Base-by-base conservation (phyloP, 1,140 invertebrate genomes). In the Notospermus geniculatus region DNA sequence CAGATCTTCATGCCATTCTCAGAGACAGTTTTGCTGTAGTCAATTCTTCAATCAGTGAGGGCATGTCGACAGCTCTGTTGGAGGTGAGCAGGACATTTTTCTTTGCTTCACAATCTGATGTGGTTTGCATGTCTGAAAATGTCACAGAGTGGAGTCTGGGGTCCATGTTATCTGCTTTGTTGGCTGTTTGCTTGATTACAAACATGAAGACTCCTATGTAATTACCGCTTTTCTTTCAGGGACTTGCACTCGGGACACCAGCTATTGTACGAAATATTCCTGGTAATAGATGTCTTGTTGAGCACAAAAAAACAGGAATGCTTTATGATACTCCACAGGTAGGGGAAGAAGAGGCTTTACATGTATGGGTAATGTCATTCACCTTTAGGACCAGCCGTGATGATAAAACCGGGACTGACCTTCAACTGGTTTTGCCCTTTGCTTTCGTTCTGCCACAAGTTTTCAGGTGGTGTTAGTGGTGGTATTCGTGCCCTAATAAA, bases 1-100 rank as follows among this genome's bases (percentile, higher is more conserved):
- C 54, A 29, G 66, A 75, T 58, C 60, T 66, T 13, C 75, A 77
- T 57, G 64, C 67, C 0, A 62, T 65, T 28, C 72, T 77, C 19
- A 55, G 57, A 43, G 53, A 73, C 27, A 66, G 67, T 39, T 69
- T 67, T 62, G 67, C 68, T 25, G 36, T 74, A 23, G 70, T 77
- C 57, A 77, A 77, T 54, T 71, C 69, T 0, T 77, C 75, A 9
- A 43, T 68, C 5, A 77, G 74, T 62, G 75, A 77, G 41, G 75
- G 74, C 17, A 76, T 76, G 74, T 70, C 72, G 30, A 56, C 71
- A n/a, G 72, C 71, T 19, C 63, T 77, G 30, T 62, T 77, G 54
- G 75, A 77, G 66, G 72, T 74, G 39, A 53, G 54, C 19, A 28
- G 11, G 23, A 28, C n/a, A n/a, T n/a, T 28, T 30, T 32, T 7